Evolutionary conservation across 1,140 invertebrate species (phyloP).

Genomic region (Grapholita molesta): DNA sequence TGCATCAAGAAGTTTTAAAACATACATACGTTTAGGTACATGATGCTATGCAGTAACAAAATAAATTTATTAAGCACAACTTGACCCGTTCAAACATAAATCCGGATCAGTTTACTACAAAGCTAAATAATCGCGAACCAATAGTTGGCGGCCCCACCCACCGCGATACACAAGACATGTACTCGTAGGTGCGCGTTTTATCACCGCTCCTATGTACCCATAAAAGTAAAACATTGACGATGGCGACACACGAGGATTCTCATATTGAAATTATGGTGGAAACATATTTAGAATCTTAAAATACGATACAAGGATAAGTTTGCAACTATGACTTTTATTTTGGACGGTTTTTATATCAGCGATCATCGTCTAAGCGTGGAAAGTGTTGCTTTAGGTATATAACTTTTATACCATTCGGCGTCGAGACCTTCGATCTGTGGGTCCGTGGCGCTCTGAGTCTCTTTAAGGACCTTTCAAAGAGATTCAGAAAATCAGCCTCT

Average conservation of each 20-base stretch:
- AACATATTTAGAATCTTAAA: neutral
- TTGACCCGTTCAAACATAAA: neutral
- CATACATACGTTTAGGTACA: neutral
- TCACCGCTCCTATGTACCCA: slow-evolving; percentile 31
- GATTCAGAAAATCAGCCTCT: no score
- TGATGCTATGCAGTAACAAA: neutral
- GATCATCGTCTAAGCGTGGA: no score
- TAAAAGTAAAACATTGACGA: slow-evolving; percentile 30
- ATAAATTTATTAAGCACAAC: neutral
- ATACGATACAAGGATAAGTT: no score
- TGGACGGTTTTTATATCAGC: no score
- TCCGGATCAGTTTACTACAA: neutral
- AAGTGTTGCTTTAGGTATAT: no score
- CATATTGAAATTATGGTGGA: neutral
- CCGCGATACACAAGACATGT: slow-evolving; percentile 25
- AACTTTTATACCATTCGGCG: no score
- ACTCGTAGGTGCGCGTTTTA: slow-evolving; percentile 32
- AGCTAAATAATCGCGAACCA: slow-evolving; percentile 21
- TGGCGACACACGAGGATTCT: neutral
- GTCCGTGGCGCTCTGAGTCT: no score
- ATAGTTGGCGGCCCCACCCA: slow-evolving; percentile 20
- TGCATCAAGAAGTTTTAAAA: neutral
- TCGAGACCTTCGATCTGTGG: no score
- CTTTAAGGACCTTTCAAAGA: no score
- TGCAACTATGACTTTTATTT: no score